Evolutionary conservation across 1,140 invertebrate species (phyloP).

Genomic region (Drosophila sturtevanti): DNA sequence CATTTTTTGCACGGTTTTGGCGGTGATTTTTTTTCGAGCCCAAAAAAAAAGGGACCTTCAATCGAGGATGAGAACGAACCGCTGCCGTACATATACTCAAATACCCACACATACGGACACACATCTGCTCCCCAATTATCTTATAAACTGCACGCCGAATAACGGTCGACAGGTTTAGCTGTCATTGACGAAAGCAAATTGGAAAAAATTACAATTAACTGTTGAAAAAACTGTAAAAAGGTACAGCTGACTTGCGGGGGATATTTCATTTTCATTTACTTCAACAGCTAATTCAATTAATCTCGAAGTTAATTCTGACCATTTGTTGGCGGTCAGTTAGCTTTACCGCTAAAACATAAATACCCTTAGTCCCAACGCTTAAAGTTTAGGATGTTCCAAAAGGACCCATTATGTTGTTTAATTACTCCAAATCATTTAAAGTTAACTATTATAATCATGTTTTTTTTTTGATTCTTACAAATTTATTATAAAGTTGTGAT

Average conservation of each 20-base stretch:
- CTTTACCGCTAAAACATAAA: background rate
- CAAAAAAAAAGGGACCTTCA: background rate
- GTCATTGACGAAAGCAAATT: constrained; percentile 26
- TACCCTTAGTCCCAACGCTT: background rate
- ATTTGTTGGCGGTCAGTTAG: constrained; percentile 7
- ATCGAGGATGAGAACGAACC: background rate
- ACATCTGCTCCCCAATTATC: constrained; percentile 42
- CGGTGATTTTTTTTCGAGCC: constrained; percentile 32
- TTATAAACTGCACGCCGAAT: constrained; percentile 29
- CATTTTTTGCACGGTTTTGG: constrained; percentile 28
- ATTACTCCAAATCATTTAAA: too few relatives aligned
- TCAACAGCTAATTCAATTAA: constrained; percentile 32
- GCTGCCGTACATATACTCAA: background rate
- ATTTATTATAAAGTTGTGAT: too few relatives aligned
- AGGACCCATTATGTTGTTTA: background rate
- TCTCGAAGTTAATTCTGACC: constrained; percentile 3
- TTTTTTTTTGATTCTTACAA: too few relatives aligned
- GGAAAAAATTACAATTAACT: constrained; percentile 25
- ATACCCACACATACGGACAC: background rate
- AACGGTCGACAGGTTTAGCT: constrained; percentile 8
- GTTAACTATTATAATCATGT: too few relatives aligned
- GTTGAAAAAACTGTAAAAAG: background rate
- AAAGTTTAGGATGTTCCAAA: background rate
- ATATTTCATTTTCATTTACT: constrained; percentile 20
- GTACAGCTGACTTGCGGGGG: background rate